phyloP scores from a whole-genome alignment of 2,797 vertebrate genomes.

The Limnodromus scolopaceus region DNA sequence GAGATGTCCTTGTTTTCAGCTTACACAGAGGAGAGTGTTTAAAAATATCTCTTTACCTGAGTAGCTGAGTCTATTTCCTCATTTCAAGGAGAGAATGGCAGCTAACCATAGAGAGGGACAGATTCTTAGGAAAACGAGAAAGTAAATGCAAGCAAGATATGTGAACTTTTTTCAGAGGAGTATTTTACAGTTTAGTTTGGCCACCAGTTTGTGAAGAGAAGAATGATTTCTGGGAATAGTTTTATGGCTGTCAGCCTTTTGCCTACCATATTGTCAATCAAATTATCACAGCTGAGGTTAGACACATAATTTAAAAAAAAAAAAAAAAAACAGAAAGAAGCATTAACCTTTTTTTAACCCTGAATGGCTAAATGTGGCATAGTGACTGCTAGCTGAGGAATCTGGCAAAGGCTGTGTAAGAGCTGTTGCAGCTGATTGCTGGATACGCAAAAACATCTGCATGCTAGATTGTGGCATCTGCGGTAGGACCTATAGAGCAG shows the following conservation, averaged over 20 bases:
- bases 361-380: neutral
- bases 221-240: constrained; percentile 53
- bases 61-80: constrained; percentile 36
- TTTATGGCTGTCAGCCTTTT: constrained; percentile 30
- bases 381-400: neutral
- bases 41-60: constrained; percentile 72
- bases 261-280: constrained; percentile 47
- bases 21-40: constrained; percentile 39
- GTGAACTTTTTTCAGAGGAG: constrained; percentile 6
- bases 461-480: neutral
- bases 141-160: constrained; percentile 24
- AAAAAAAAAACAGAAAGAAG: neutral
- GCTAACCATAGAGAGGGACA: constrained; percentile 21
- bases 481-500: neutral
- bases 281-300: constrained; percentile 2
- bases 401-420: neutral
- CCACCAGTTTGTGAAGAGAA: constrained; percentile 18
- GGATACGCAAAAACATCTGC: neutral
- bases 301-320: neutral
- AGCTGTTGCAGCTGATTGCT: neutral
- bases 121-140: constrained; percentile 42
- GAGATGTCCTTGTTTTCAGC: constrained; percentile 57
- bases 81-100: constrained; percentile 48
- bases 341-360: neutral
- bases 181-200: constrained; percentile 51